phyloP scores from a whole-genome alignment of 2,113 vertebrate genomes.

The Mobula hypostoma region DNA sequence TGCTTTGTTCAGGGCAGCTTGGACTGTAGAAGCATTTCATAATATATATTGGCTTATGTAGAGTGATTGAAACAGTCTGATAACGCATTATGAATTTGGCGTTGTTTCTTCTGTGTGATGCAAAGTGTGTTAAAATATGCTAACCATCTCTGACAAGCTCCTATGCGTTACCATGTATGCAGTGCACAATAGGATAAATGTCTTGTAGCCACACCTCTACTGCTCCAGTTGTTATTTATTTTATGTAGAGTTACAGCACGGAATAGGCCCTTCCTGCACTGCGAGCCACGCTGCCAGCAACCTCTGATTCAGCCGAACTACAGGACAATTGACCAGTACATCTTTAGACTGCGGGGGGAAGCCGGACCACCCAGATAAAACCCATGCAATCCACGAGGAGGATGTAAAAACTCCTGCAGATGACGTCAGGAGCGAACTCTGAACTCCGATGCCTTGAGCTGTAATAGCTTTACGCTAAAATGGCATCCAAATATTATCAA shows the following conservation, averaged over 20 bases:
- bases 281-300: no score
- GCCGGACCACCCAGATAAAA: no score
- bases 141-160: not conserved
- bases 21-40: not conserved
- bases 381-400: no score
- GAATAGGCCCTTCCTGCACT: no score
- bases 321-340: no score
- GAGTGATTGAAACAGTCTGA: not conserved
- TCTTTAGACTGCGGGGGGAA: no score
- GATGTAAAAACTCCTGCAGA: no score
- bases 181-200: not conserved
- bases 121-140: not conserved
- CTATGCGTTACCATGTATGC: not conserved
- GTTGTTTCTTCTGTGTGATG: not conserved
- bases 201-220: not conserved
- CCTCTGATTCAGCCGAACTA: no score
- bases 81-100: not conserved
- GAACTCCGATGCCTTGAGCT: no score
- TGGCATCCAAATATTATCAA: not conserved
- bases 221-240: not conserved
- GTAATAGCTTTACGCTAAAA: no score
- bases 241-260: no score
- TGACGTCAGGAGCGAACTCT: no score
- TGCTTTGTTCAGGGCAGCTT: not conserved
- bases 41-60: not conserved